Evolutionary conservation across 2,888 invertebrate genomes (phyloP), one percentile per base, ranked within the genome.

Genomic region (Cyrtodaria siliqua): DNA sequence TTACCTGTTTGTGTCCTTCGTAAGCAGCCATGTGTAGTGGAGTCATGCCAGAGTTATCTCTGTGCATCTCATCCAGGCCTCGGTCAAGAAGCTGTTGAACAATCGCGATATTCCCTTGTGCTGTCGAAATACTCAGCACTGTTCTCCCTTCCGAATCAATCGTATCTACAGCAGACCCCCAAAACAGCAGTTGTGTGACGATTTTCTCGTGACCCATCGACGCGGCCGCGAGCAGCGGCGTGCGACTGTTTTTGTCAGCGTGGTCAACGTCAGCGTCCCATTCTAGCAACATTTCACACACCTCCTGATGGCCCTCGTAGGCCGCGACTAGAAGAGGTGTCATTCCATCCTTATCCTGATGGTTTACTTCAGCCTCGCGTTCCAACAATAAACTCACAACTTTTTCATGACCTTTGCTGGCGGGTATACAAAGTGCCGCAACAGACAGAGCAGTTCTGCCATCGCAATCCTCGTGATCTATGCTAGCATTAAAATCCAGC

Each of bases 21-120:
- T 98, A 98, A 16, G 98, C 97, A 0, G 98, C 96, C 92, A 99
- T 98, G 92, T 99, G 98, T 63, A 99, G 93, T 0, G 99, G 98
- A 0, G 99, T 98, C 99, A 98, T 99, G 0, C 99, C 98, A 0
- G 97, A 97, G 93, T 98, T 98, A 92, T 99, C 99, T 14, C 94
- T 86, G 84, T 94, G 94, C 89, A 94, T 93, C 97, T 98, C 94
- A 86, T 94, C 94, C 73, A 94, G 91, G 88, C 95, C 98, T 33
- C 91, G 74, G 73, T 92, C 92, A 18, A 99, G 94, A 49, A 99
- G 94, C 90, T 97, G 97, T 23, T 97, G 95, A 0, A 98, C 98
- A 12, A 98, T 97, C 86, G 97, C 97, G 42, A 96, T 96, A 0
- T 86, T 88, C 9, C 89, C 89, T 74, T 90, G 87, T 14, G 93